phyloP scores from a whole-genome alignment of 2,113 vertebrate genomes.

The Steatornis caripensis region DNA sequence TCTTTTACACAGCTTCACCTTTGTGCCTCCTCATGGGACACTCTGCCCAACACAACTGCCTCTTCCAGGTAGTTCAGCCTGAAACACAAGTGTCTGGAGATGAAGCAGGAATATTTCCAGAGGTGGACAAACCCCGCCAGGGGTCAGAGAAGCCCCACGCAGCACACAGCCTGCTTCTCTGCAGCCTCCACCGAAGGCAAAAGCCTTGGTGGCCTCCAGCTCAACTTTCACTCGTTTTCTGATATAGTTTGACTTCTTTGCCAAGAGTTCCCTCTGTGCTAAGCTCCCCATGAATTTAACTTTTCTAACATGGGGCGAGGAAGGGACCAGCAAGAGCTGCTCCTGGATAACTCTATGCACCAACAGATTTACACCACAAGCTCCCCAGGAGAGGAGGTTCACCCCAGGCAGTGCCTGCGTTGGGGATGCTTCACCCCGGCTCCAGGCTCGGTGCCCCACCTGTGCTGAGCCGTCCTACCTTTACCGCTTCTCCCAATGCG shows the following conservation, averaged over 20 bases:
- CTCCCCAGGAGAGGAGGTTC: neutral
- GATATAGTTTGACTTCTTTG: neutral
- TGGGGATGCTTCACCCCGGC: neutral
- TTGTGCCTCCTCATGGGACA: neutral
- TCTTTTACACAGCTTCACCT: neutral
- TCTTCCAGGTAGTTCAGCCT: neutral
- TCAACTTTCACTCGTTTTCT: neutral
- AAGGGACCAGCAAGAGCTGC: neutral
- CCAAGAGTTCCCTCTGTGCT: neutral
- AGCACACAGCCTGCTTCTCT: accelerated
- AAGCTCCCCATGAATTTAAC: neutral
- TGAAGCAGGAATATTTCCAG: neutral
- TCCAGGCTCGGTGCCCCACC: accelerated
- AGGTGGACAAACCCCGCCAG: neutral
- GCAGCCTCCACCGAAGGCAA: accelerated
- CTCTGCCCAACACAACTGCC: neutral
- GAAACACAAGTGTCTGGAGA: neutral
- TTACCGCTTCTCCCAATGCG: neutral
- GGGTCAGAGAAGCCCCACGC: neutral
- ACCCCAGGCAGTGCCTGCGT: accelerated
- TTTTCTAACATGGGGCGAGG: neutral
- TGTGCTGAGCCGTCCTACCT: neutral
- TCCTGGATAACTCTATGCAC: neutral
- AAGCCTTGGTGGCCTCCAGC: neutral
- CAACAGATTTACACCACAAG: neutral